A percentile compares a stretch with the other conserved stretches of the same genome.
Evolutionary conservation across 2,113 vertebrate genomes (phyloP).

Genomic region (Hemiscyllium ocellatum): DNA sequence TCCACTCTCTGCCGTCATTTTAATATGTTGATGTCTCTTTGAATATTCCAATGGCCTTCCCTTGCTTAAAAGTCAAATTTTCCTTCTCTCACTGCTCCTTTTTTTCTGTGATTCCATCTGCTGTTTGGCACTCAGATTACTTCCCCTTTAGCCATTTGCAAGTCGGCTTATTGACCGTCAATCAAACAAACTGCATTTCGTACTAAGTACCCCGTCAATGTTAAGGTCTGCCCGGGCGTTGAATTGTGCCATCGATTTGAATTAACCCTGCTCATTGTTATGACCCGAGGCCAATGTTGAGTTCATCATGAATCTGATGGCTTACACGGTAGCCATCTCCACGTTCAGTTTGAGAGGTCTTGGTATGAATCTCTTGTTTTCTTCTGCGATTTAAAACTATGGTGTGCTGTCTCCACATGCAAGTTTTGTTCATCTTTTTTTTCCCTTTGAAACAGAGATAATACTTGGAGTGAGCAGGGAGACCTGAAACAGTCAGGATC

Average conservation of each 20-base stretch:
- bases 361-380: not conserved
- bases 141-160: not conserved
- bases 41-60: not conserved
- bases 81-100: not conserved
- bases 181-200: not conserved
- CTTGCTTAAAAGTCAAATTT: not conserved
- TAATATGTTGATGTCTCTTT: not conserved
- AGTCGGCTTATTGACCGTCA: not conserved
- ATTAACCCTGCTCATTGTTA: not conserved
- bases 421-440: not conserved
- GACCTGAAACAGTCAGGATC: not conserved
- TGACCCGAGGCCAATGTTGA: not conserved
- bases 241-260: not conserved
- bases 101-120: not conserved
- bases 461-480: not conserved
- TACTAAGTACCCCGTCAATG: not conserved
- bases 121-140: not conserved
- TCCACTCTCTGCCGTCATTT: not conserved
- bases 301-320: not conserved
- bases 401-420: not conserved
- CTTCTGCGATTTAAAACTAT: not conserved
- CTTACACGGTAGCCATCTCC: not conserved
- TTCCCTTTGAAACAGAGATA: not conserved
- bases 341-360: not conserved
- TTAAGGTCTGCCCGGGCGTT: not conserved